Evolutionary conservation across 2,113 vertebrate species (phyloP), one percentile per base, ranked within the genome.

Genomic region (Mirza zaza): DNA sequence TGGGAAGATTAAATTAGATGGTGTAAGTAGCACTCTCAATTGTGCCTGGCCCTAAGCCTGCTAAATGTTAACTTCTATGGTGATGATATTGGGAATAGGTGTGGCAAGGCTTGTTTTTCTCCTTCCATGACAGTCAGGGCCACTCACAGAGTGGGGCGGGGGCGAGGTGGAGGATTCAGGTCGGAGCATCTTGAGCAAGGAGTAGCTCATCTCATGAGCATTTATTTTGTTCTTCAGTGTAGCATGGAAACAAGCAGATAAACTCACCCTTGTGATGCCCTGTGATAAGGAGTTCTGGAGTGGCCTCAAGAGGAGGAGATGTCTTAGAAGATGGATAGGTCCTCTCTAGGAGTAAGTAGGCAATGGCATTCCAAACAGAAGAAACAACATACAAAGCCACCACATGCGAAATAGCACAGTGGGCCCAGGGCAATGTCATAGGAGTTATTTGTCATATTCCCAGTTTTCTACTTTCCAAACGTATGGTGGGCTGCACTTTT

Each of bases 261-360:
- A 83, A 76, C 61, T 71, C 79, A 85, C 57, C 45, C 52, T 81
- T 77, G 42, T n/a, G 39, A 79, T 68, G 55, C n/a, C 48, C 9
- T 55, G 34, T 50, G 79, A 85, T 70, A 91, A 91, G 79, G 48
- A 59, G 52, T 48, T 96, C 79, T 96, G 61, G 73, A 89, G 87
- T 71, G 79, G 55, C 55, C 89, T 97, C 13, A 15, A 77, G 90
- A 96, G 68, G 21, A 73, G 20, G 52, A 81, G 86, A 75, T 55
- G 71, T 77, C 77, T 85, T 85, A 45, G 76, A 91, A 71, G 77
- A 91, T 82, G 77, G 91, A 86, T 85, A 91, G 55, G 39, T 63
- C 36, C 90, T 94, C 61, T 90, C 87, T 84, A 86, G 90, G 87
- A 91, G 55, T 7, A 57, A 18, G 89, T 73, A 88, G 82, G 81